phyloP scores from a whole-genome alignment of 2,888 invertebrate genomes.

The Timema cristinae region DNA sequence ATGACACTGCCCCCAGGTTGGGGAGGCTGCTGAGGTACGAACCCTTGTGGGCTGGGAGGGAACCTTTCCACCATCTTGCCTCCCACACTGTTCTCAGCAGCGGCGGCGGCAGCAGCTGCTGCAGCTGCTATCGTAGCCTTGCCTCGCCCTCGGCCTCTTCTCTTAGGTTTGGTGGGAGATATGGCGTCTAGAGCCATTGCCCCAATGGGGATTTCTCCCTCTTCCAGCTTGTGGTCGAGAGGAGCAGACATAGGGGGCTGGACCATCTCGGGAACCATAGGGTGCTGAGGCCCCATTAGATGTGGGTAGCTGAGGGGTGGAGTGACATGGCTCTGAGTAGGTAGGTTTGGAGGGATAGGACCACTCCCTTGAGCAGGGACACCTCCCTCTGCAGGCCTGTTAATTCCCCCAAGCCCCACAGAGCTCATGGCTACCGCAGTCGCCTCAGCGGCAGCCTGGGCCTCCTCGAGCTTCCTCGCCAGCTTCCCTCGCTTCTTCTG shows the following conservation, averaged over 20 bases:
- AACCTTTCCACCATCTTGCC: constrained; percentile 7
- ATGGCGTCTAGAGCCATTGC: not conserved
- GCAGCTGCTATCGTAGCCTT: constrained; percentile 47
- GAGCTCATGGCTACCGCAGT: not conserved
- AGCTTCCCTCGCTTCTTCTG: constrained; percentile 42
- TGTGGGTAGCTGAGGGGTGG: not conserved
- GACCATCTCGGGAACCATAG: not conserved
- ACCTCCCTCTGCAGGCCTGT: not conserved
- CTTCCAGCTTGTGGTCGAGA: constrained; percentile 1
- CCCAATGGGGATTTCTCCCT: not conserved
- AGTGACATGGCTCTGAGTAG: not conserved
- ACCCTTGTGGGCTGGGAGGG: constrained; percentile 45
- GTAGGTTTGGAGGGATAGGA: constrained; percentile 19
- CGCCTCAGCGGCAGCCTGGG: not conserved
- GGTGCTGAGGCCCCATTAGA: not conserved
- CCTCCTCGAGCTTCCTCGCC: constrained; percentile 23
- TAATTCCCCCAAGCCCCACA: not conserved
- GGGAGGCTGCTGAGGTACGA: constrained; percentile 38
- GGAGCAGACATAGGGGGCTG: too few species aligned
- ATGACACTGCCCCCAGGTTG: constrained; percentile 45
- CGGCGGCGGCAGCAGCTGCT: constrained; percentile 48
- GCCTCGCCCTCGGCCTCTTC: constrained; percentile 28
- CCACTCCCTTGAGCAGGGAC: not conserved
- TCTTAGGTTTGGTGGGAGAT: constrained; percentile 21
- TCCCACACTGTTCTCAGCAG: constrained; percentile 33